These are phyloP conservation scores for Synergus itoensis DNA, from an alignment of 2,888 invertebrate species.

Conservation along the genomic window DNA sequence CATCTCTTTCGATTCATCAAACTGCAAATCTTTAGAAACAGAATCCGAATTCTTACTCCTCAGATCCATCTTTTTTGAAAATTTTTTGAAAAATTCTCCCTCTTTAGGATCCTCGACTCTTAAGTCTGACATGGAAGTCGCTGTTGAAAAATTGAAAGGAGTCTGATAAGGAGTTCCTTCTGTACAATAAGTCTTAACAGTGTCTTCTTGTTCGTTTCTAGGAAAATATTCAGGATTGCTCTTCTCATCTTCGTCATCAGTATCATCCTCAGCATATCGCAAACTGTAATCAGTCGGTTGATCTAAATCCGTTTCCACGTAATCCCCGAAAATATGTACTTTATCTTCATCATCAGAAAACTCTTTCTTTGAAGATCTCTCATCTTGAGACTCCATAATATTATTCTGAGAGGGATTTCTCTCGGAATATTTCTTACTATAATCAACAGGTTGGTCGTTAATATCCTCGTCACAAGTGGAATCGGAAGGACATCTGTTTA, in stretches of 20 bases:
- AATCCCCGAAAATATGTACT: conserved; percentile 80
- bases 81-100: conserved; percentile 61
- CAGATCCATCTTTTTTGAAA: conserved; percentile 55
- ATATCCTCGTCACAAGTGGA: conserved; percentile 64
- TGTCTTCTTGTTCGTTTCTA: conserved; percentile 82
- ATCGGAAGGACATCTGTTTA: conserved; percentile 46
- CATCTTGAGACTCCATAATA: conserved; percentile 53
- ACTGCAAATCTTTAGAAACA: conserved; percentile 50
- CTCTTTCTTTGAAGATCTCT: conserved; percentile 62
- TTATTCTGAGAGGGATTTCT: conserved; percentile 55
- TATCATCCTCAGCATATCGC: conserved; percentile 91
- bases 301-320: conserved; percentile 94
- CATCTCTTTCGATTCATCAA: conserved; percentile 58
- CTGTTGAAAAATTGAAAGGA: conserved; percentile 87
- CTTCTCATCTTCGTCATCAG: conserved; percentile 81
- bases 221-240: conserved; percentile 68
- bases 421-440: conserved; percentile 80
- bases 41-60: conserved; percentile 54
- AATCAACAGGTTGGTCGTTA: conserved; percentile 81
- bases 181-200: conserved; percentile 94
- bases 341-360: conserved; percentile 66
- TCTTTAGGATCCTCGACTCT: conserved; percentile 78
- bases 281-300: conserved; percentile 96
- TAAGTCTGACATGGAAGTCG: conserved; percentile 93
- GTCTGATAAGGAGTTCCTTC: conserved; percentile 94